Evolutionary conservation across 1,140 invertebrate genomes (phyloP).

Genomic region (Drosophila persimilis): DNA sequence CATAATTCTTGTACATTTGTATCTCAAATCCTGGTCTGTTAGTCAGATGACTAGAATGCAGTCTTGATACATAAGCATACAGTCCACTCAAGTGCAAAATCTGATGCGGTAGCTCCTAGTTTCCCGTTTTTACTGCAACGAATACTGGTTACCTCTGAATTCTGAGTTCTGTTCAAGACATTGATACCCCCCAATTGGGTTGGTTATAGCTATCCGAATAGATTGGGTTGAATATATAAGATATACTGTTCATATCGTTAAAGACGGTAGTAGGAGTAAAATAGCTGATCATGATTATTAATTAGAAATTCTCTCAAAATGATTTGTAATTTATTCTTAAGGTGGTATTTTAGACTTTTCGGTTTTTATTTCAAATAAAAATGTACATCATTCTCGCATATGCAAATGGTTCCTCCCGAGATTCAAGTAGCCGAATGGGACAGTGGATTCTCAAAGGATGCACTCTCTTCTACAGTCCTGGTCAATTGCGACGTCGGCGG

Average conservation of each 20-base stretch:
- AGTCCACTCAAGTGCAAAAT: constrained; percentile 57
- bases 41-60: constrained; percentile 63
- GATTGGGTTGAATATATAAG: no score
- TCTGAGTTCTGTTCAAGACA: constrained; percentile 46
- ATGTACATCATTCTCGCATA: constrained; percentile 36
- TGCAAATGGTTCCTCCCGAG: constrained; percentile 65
- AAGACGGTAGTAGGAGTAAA: no score
- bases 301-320: no score
- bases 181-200: background rate
- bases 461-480: constrained; percentile 56
- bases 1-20: constrained; percentile 29
- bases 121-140: constrained; percentile 56
- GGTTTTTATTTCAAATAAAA: constrained; percentile 38
- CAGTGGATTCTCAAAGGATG: constrained; percentile 12
- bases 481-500: constrained; percentile 70
- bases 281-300: no score
- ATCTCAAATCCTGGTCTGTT: constrained; percentile 27
- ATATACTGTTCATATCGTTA: no score
- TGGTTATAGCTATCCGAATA: no score
- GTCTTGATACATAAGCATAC: constrained; percentile 64
- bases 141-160: constrained; percentile 10
- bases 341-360: constrained; percentile 28
- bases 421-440: constrained; percentile 53
- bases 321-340: constrained; percentile 39
- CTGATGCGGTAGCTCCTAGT: constrained; percentile 58